These are phyloP conservation scores for Lycaon pictus DNA, from an alignment of 2,113 vertebrate species.

Conservation along the genomic window DNA sequence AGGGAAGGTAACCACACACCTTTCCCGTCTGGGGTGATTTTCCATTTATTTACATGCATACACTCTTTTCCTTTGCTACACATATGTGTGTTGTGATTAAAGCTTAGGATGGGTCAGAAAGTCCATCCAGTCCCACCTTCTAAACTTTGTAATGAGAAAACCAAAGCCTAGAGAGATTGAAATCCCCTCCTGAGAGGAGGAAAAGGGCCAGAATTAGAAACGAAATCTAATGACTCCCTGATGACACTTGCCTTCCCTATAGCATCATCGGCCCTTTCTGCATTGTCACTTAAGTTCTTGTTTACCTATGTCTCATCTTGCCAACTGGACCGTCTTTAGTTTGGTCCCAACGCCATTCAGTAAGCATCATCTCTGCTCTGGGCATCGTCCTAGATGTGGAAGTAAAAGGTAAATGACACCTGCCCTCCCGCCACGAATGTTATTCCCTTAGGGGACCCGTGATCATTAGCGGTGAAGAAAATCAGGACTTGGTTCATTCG, in stretches of 20 bases:
- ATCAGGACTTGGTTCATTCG: not conserved
- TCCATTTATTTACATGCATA: not conserved
- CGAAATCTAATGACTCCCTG: not conserved
- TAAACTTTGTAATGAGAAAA: constrained; percentile 32
- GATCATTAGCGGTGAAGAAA: not conserved
- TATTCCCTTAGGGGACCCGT: not conserved
- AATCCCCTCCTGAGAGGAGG: not conserved
- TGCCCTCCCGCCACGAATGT: not conserved
- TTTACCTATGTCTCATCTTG: not conserved
- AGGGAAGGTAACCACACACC: not conserved
- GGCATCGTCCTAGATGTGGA: not conserved
- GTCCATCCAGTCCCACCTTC: not conserved
- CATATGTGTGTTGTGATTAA: not conserved
- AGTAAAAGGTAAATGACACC: not conserved
- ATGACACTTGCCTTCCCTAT: not conserved
- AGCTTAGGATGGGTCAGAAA: not conserved
- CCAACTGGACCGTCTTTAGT: not conserved
- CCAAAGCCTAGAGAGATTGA: not conserved
- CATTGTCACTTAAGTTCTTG: not conserved
- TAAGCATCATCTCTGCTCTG: not conserved
- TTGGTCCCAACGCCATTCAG: not conserved
- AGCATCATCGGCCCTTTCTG: not conserved
- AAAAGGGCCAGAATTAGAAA: constrained; percentile 31
- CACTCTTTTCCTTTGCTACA: not conserved
- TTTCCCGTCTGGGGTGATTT: not conserved